Base-by-base conservation (phyloP, 2,113 vertebrate genomes). In the Picathartes gymnocephalus region DNA sequence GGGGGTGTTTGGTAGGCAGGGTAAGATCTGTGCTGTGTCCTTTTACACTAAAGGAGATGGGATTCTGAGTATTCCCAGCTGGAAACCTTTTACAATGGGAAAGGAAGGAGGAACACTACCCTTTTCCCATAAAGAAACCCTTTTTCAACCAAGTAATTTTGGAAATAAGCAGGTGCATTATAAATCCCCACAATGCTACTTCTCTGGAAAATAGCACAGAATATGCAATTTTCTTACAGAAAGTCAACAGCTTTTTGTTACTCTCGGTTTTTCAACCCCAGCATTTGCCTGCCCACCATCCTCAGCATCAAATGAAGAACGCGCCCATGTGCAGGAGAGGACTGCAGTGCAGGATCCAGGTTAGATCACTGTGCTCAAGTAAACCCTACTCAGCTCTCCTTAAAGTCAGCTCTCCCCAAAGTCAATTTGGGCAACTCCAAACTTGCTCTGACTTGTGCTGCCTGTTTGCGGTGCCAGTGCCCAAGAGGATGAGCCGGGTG, bases 281-380 rank as follows among this genome's bases (percentile, higher is more conserved):
- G 19, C 2, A 20, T 51, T 44, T 74, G 11, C 42, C 72, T 86
- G 72, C 71, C 47, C 35, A 35, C 33, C 68, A 91, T 23, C 33
- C 69, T 74, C 39, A 24, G 22, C 37, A 33, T 17, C 44, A 42
- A 58, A 70, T 6, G 10, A 64, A 44, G 51, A 82, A 19, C 5
- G 7, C 2, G 23, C 3, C 23, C 20, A 16, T 0, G 2, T 31
- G 8, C 13, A n/a, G 35, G 25, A 62, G 35, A 47, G 35, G 47
- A 39, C 33, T 57, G 24, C 14, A 13, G 22, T 24, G 35, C 54
- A 33, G 37, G 8, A 23, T 42, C 11, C 19, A 22, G 11, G 11
- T 44, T n/a, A 8, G 22, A 11, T 60, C 42, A 15, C n/a, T 0
- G 0, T 9, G 50, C 23, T 65, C 0, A 4, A 58, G 7, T 22